Percentiles rank a stretch among this genome's conserved stretches.
phyloP scores from a whole-genome alignment of 2,113 vertebrate genomes.

The Tachysurus fulvidraco region DNA sequence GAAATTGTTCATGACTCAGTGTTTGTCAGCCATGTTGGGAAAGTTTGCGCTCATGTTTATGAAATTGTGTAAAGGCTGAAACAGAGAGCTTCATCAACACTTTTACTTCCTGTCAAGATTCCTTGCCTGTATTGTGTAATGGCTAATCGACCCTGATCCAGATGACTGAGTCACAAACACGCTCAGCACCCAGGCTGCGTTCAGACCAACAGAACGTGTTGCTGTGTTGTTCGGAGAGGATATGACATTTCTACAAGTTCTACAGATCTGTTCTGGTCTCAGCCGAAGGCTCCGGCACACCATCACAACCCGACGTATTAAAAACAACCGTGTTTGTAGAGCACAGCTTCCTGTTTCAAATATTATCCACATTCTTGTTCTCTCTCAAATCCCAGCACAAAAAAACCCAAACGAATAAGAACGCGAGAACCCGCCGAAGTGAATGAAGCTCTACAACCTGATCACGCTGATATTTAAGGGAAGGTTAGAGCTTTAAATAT shows the following conservation, averaged over 20 bases:
- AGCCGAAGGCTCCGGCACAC: background rate
- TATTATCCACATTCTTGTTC: background rate
- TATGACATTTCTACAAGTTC: background rate
- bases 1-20: constrained; percentile 16
- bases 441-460: background rate
- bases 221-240: background rate
- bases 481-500: too few species aligned
- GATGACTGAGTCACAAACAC: background rate
- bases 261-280: background rate
- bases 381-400: background rate
- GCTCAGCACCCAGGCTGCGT: background rate
- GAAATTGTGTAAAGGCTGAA: background rate
- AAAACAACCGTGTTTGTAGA: background rate
- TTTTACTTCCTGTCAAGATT: constrained; percentile 5
- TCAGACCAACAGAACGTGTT: background rate
- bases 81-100: background rate
- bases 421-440: background rate
- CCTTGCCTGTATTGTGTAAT: too few species aligned
- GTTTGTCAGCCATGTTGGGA: constrained; percentile 3
- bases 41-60: background rate
- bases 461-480: too few species aligned
- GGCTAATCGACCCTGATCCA: background rate
- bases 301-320: background rate
- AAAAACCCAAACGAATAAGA: background rate
- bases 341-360: background rate